These are phyloP conservation scores for Clupea harengus DNA, from an alignment of 2,113 vertebrate genomes.

Conservation along the genomic window DNA sequence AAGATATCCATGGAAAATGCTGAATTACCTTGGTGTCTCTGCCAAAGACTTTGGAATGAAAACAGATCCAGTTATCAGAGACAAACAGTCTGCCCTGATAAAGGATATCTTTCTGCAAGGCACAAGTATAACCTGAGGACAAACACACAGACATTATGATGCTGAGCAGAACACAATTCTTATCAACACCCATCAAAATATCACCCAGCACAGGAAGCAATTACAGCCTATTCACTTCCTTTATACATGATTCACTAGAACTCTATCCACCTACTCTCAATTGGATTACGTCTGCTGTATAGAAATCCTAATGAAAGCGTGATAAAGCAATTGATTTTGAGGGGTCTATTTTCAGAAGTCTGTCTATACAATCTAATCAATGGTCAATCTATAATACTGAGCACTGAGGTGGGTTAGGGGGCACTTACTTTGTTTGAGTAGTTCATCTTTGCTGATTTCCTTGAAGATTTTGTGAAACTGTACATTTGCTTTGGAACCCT, in stretches of 20 bases:
- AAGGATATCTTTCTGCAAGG: constrained; percentile 93
- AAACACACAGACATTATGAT: neutral
- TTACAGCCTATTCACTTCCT: neutral
- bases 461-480: constrained; percentile 96
- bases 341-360: neutral
- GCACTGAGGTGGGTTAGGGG: neutral
- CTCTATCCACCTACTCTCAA: neutral
- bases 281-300: neutral
- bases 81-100: constrained; percentile 93
- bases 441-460: constrained; percentile 85
- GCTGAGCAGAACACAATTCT: neutral
- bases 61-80: constrained; percentile 96
- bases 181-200: neutral
- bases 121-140: constrained; percentile 88
- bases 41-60: constrained; percentile 95
- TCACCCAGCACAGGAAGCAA: neutral
- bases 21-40: constrained; percentile 88
- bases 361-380: neutral
- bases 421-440: constrained; percentile 88
- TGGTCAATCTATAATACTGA: neutral
- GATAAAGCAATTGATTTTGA: neutral
- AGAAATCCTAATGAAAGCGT: neutral
- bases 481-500: constrained; percentile 87
- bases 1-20: neutral
- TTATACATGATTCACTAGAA: neutral